Evolutionary conservation across 2,797 vertebrate species (phyloP).

Genomic region (Salarias fasciatus): DNA sequence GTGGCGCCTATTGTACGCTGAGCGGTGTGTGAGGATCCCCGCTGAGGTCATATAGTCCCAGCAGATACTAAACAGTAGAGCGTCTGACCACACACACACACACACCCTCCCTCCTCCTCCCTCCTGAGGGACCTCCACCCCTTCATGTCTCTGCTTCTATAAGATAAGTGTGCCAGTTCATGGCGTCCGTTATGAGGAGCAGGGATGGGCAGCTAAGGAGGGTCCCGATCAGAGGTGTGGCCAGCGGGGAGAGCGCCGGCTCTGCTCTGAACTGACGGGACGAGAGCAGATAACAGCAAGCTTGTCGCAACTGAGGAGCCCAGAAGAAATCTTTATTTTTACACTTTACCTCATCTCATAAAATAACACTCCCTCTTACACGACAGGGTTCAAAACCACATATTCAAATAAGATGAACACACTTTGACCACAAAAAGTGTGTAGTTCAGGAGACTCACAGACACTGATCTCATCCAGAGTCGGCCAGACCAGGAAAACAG

Average conservation of each 20-base stretch:
- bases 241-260: not conserved
- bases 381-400: too few relatives aligned
- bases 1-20: constrained; percentile 60
- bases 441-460: too few relatives aligned
- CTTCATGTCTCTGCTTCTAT: constrained; percentile 58
- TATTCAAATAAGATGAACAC: too few relatives aligned
- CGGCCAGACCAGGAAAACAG: too few relatives aligned
- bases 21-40: constrained; percentile 48
- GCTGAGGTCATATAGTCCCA: constrained; percentile 65
- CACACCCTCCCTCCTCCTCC: constrained; percentile 7
- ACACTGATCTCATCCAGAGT: too few relatives aligned
- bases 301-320: too few relatives aligned
- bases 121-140: constrained; percentile 53
- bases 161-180: constrained; percentile 74
- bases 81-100: constrained; percentile 44
- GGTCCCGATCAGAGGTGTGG: constrained; percentile 56
- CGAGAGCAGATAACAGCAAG: too few relatives aligned
- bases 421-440: too few relatives aligned
- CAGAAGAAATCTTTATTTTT: too few relatives aligned
- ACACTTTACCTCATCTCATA: too few relatives aligned
- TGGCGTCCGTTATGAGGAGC: constrained; percentile 65
- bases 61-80: constrained; percentile 61
- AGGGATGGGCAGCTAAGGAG: constrained; percentile 65
- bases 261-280: too few relatives aligned
- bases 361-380: too few relatives aligned